Conservation (phyloP, 2,797 vertebrate genomes). For the Chrysocyon brachyurus region DNA sequence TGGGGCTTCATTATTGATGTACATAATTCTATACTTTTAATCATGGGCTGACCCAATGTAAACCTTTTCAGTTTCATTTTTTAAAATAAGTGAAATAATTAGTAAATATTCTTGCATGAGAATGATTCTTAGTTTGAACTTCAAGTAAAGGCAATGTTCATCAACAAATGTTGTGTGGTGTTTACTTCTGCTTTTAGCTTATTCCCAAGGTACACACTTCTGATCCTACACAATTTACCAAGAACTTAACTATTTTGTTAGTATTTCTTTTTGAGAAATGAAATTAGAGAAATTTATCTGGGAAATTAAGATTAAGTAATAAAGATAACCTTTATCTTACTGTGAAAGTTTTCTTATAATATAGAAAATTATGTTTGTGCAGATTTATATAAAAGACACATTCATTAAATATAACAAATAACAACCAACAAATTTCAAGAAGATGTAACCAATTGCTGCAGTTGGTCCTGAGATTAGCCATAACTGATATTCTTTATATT, state of each 20-base stretch:
- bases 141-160: neutral
- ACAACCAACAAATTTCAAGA: neutral
- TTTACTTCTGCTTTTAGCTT: constrained; percentile 26
- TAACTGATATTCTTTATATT: neutral
- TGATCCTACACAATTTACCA: neutral
- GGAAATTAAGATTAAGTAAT: neutral
- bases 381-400: neutral
- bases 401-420: neutral
- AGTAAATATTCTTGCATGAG: neutral
- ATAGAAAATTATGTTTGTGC: neutral
- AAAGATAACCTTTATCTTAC: neutral
- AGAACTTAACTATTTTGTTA: neutral
- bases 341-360: neutral
- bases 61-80: neutral
- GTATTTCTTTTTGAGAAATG: neutral
- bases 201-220: neutral
- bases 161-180: neutral
- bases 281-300: neutral
- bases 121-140: neutral
- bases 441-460: neutral
- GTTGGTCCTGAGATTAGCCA: neutral
- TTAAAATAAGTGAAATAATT: neutral
- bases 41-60: neutral
- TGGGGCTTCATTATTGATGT: neutral
- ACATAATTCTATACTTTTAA: neutral